Evolutionary conservation across 2,888 invertebrate species (phyloP).

Genomic region (Ophioninae sp.): DNA sequence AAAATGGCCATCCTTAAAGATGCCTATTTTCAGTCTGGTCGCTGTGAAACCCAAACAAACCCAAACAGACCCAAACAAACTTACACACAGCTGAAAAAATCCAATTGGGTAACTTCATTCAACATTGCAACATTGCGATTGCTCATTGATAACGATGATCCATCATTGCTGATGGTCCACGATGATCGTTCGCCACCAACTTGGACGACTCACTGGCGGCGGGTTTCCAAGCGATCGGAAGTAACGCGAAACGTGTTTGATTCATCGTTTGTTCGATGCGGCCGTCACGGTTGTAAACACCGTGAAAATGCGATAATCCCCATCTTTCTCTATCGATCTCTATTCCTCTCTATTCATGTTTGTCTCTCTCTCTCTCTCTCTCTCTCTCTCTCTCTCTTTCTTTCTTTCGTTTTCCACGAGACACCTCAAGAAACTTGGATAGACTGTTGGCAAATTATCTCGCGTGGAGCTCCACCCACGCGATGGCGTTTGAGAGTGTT

Average conservation of each 20-base stretch:
- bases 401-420: not conserved
- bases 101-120: not conserved
- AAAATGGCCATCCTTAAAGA: too few species aligned
- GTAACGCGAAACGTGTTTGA: conserved; percentile 24
- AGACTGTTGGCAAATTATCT: conserved; percentile 22
- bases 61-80: too few species aligned
- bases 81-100: too few species aligned
- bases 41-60: too few species aligned
- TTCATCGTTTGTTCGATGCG: conserved; percentile 19
- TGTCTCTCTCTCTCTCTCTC: too few species aligned
- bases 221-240: not conserved
- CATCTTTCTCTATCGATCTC: too few species aligned
- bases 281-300: not conserved
- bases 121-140: not conserved
- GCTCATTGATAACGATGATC: not conserved
- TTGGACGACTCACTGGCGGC: not conserved
- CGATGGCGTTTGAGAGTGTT: conserved; percentile 11
- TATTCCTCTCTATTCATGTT: too few species aligned
- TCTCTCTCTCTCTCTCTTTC: too few species aligned
- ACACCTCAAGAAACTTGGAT: conserved; percentile 13
- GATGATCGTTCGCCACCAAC: not conserved
- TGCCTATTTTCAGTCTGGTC: too few species aligned
- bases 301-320: conserved; percentile 9
- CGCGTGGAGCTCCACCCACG: conserved; percentile 37
- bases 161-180: not conserved